A percentile compares a stretch with the other conserved stretches of the same genome.
These are phyloP conservation scores for Mola mola DNA, from an alignment of 2,113 vertebrate species.

Conservation along the genomic window DNA sequence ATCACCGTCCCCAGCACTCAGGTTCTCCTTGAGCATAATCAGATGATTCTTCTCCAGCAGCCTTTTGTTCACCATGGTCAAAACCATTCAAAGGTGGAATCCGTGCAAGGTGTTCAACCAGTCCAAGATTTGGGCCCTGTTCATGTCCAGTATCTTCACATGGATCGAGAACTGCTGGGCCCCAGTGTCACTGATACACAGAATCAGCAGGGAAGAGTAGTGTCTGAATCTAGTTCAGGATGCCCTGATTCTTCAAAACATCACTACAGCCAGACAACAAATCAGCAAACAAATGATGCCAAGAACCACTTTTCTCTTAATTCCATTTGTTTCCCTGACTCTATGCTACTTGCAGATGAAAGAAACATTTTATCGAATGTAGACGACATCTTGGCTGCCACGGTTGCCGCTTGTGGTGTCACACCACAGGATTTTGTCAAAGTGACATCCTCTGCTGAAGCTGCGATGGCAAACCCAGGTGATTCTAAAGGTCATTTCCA, in stretches of 20 bases:
- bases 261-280: conserved; percentile 86
- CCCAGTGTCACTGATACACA: conserved; percentile 82
- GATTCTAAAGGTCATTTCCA: conserved; percentile 90
- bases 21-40: conserved; percentile 89
- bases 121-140: conserved; percentile 52
- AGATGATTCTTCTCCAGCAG: conserved; percentile 92
- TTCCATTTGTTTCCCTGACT: conserved; percentile 96
- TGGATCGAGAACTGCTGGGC: conserved; percentile 88
- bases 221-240: conserved; percentile 85
- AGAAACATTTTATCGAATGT: conserved; percentile 96
- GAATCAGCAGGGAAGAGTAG: conserved; percentile 80
- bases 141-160: conserved; percentile 88
- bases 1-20: conserved; percentile 88
- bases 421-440: conserved; percentile 95
- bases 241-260: conserved; percentile 88
- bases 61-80: conserved; percentile 86
- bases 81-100: conserved; percentile 82
- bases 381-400: conserved; percentile 96
- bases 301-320: conserved; percentile 95
- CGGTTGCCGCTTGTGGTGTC: conserved; percentile 94
- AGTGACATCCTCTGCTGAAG: conserved; percentile 85
- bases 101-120: conserved; percentile 83
- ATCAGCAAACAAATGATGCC: conserved; percentile 83
- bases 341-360: conserved; percentile 93
- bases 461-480: conserved; percentile 80